phyloP scores from a whole-genome alignment of 2,797 vertebrate genomes.

The Ambastaia sidthimunki region DNA sequence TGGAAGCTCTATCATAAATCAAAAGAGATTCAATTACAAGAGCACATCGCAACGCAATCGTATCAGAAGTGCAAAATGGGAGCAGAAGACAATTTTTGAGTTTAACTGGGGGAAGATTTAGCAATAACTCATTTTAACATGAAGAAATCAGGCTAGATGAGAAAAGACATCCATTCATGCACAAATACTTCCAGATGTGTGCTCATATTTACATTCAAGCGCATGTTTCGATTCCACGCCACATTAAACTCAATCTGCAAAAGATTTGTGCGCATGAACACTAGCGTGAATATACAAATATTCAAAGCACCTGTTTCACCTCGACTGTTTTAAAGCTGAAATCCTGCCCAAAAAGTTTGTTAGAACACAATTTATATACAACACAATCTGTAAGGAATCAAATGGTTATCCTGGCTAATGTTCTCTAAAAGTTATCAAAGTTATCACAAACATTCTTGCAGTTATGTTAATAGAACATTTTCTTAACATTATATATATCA shows the following conservation, averaged over 20 bases:
- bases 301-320: background rate
- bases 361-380: background rate
- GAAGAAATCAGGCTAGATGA: slow-evolving; percentile 22
- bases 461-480: too few species aligned
- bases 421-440: too few species aligned
- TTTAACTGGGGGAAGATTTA: slow-evolving; percentile 42
- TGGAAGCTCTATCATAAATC: slow-evolving; percentile 56
- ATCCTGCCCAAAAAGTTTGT: background rate
- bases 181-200: slow-evolving; percentile 21
- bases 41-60: slow-evolving; percentile 50
- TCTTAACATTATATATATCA: too few species aligned
- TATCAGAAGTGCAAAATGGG: slow-evolving; percentile 49
- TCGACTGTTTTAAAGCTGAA: background rate
- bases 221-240: slow-evolving; percentile 8
- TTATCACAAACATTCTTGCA: too few species aligned
- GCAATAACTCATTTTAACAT: slow-evolving; percentile 24
- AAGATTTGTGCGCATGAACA: background rate
- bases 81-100: slow-evolving; percentile 53
- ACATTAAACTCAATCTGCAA: slow-evolving; percentile 22
- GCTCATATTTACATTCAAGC: slow-evolving; percentile 35
- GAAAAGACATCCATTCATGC: slow-evolving; percentile 38
- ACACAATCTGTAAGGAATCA: background rate
- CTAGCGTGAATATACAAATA: slow-evolving; percentile 8
- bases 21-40: slow-evolving; percentile 55
- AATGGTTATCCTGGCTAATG: too few species aligned